Conservation (phyloP, 2,113 vertebrate species). For the Climacteris rufus region DNA sequence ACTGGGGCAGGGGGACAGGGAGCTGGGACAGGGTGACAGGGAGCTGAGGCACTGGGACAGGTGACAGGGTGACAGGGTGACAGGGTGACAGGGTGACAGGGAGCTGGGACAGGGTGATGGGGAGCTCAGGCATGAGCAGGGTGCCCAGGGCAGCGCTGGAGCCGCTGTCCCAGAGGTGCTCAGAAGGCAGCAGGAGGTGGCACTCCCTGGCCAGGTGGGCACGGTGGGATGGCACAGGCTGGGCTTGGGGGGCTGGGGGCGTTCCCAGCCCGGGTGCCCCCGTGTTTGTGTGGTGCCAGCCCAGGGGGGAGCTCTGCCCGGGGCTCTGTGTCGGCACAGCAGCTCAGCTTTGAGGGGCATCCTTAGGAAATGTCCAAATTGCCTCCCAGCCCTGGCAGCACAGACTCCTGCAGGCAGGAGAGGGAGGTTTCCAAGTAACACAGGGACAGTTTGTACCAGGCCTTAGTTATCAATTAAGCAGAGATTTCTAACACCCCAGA, state of each 20-base stretch:
- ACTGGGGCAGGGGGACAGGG: no score
- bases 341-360: accelerated
- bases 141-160: neutral
- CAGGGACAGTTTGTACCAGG: neutral
- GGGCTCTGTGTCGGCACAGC: neutral
- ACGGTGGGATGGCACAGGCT: accelerated
- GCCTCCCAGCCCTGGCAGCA: neutral
- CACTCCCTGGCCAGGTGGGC: accelerated
- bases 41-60: no score
- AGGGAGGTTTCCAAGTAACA: no score
- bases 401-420: neutral
- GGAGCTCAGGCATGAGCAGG: accelerated
- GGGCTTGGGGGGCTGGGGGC: accelerated
- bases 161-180: accelerated
- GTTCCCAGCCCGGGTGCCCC: accelerated
- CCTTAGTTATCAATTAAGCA: neutral
- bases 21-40: no score
- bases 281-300: accelerated
- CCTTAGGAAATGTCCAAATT: neutral
- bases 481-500: neutral
- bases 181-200: accelerated
- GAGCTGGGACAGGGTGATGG: no score
- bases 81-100: no score
- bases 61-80: no score
- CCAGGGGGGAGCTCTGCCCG: neutral